Evolutionary conservation across 2,113 vertebrate species (phyloP).

Genomic region (Boleophthalmus pectinirostris): DNA sequence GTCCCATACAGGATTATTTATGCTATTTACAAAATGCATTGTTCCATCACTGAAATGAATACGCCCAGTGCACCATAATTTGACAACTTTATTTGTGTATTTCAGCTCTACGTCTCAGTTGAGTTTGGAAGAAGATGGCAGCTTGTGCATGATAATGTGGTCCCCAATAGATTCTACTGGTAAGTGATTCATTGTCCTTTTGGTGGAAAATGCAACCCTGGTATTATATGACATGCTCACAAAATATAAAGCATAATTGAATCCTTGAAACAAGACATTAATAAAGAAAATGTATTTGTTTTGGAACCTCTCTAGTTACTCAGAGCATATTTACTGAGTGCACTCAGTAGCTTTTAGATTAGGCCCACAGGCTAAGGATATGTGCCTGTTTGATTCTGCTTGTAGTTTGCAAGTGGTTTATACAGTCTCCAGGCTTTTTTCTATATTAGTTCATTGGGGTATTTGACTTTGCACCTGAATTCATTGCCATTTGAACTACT

Average conservation of each 20-base stretch:
- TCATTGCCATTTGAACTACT: neutral
- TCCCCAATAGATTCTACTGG: slow-evolving; percentile 96
- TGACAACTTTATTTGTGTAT: slow-evolving; percentile 36
- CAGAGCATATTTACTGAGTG: neutral
- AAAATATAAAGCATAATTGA: slow-evolving; percentile 26
- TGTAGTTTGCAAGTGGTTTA: neutral
- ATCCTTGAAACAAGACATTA: slow-evolving; percentile 4
- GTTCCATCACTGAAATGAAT: slow-evolving; percentile 6
- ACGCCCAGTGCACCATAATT: neutral
- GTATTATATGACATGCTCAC: slow-evolving; percentile 17
- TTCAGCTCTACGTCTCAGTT: slow-evolving; percentile 89
- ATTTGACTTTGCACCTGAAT: slow-evolving; percentile 1
- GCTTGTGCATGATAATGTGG: slow-evolving; percentile 86
- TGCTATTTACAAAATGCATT: slow-evolving; percentile 10
- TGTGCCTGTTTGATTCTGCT: neutral
- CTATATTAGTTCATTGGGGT: neutral
- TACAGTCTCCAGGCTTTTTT: neutral
- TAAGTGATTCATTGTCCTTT: slow-evolving; percentile 70
- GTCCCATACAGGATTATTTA: slow-evolving; percentile 1
- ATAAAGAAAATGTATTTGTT: slow-evolving; percentile 12
- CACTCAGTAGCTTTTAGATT: neutral
- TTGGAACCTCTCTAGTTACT: slow-evolving; percentile 13
- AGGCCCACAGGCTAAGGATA: neutral
- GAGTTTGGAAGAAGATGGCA: slow-evolving; percentile 95
- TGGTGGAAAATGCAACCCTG: neutral